Evolutionary conservation across 2,888 invertebrate genomes (phyloP), one percentile per base, ranked within the genome.

Genomic region (Amiota mariae): DNA sequence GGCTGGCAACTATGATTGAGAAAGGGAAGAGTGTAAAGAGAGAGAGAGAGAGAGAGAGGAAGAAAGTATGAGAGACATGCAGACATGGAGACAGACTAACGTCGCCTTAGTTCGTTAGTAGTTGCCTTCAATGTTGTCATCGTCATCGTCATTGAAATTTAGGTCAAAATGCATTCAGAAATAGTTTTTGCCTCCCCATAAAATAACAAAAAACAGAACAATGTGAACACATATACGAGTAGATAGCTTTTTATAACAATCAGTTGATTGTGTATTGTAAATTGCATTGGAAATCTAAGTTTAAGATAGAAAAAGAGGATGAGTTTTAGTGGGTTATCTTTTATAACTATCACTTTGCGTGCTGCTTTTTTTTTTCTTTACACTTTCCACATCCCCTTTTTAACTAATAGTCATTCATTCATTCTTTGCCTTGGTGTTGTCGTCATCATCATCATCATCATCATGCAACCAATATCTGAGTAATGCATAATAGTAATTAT

Each of bases 101-200:
- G 46, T 9, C 63, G 12, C n/a, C 8, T 48, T 46, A 15, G 59
- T 59, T 59, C 2, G 59, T 59, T 59, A 18, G 59, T 59, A 46
- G 8, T 63, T 63, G 13, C 36, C 36, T 36, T 36, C 36, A 36
- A 36, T 24, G 46, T 46, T n/a, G n/a, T n/a, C n/a, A 11, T 24
- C 13, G 63, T 48, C n/a, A n/a, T 18, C 66, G 66, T 18, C 48
- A 66, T 66, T 66, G 66, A 24, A 68, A 68, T 68, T 68, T 68
- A 18, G 67, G 67, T 68, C 67, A 51, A 66, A 66, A 66, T 66
- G 66, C 66, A 66, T 66, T 66, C 48, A 48, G 66, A 48, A 48
- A 66, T 66, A 48, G 15, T 66, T 18, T 66, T 24, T 49, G 46
- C 48, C 59, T 1, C 57, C 18, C 18, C 57, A 18, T 18, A 10